phyloP scores from a whole-genome alignment of 2,888 invertebrate species.

The Tipula helvola region DNA sequence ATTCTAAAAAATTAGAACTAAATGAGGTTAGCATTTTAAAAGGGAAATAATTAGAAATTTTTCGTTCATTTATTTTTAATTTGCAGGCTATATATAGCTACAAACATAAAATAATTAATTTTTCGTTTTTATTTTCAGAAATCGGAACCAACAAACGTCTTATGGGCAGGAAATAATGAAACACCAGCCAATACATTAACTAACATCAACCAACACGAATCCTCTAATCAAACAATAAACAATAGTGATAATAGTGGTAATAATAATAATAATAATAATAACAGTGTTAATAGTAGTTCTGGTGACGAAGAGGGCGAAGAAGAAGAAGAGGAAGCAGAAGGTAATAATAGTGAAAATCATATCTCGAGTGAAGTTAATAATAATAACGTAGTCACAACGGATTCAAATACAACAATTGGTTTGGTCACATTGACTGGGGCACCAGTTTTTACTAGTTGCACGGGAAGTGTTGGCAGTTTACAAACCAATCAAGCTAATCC shows the following conservation, averaged over 20 bases:
- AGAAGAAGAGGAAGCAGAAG: neutral
- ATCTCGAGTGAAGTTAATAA: conserved; percentile 38
- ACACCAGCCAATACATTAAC: conserved; percentile 13
- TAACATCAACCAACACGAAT: neutral
- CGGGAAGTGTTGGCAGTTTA: conserved; percentile 34
- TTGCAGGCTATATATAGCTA: too few species aligned
- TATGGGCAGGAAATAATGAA: conserved; percentile 40
- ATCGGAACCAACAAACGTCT: conserved; percentile 43
- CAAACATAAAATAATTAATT: too few species aligned
- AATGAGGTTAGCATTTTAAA: neutral
- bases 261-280: conserved; percentile 18
- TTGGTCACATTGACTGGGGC: conserved; percentile 23
- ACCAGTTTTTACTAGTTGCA: conserved; percentile 21
- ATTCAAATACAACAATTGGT: conserved; percentile 16
- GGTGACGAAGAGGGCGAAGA: neutral
- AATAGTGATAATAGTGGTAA: conserved; percentile 13
- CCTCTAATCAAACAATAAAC: conserved; percentile 11
- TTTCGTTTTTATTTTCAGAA: conserved; percentile 39
- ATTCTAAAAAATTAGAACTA: neutral
- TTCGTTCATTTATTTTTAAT: too few species aligned
- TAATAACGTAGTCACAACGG: conserved; percentile 20
- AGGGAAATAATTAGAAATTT: too few species aligned
- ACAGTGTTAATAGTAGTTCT: neutral
- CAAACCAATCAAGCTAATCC: conserved; percentile 44
- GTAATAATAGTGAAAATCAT: neutral